Base-by-base conservation (phyloP, 2,888 invertebrate genomes). In the Amphipyra berbera region DNA sequence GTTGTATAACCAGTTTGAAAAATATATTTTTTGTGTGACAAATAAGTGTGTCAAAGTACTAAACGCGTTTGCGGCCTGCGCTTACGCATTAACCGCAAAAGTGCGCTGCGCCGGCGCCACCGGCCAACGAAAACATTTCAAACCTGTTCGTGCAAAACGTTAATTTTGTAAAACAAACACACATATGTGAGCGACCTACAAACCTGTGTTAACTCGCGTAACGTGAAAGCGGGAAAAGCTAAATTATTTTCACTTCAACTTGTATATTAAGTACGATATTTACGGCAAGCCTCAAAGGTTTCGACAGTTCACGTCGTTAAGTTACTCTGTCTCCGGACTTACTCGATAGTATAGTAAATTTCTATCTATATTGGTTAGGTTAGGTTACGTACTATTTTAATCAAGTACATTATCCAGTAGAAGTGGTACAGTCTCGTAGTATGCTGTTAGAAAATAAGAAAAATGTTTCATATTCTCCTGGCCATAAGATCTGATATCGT, bases 11-110 rank as follows among this genome's bases (percentile, higher is more conserved):
- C 68, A 62, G 63, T 72, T n/a, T 65, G 60, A 47, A 76, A 76
- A 71, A 53, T 53, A 57, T 38, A 33, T 68, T 63, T 75, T 78
- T 77, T 69, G 58, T 73, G 67, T 74, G 77, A 82, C 78, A 84
- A 56, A 85, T 85, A 93, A 90, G 91, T 94, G 80, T 93, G 93
- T 90, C 94, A 91, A 87, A 90, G 88, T 86, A 86, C 87, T 90
- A 90, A 90, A 88, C 83, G 85, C 85, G 84, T 88, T 87, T 86
- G 88, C 79, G 77, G 71, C 80, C 80, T 84, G 86, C 80, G 84
- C 82, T 85, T 88, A 88, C 89, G 87, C 89, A 87, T 90, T 89
- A 91, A 91, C 92, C 90, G 89, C 91, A 88, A 90, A 90, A 87
- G 80, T 82, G 81, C 79, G 84, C 72, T 78, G 60, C 50, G 56